phyloP scores from a whole-genome alignment of 2,888 invertebrate species.

The Drosophila helvetica region DNA sequence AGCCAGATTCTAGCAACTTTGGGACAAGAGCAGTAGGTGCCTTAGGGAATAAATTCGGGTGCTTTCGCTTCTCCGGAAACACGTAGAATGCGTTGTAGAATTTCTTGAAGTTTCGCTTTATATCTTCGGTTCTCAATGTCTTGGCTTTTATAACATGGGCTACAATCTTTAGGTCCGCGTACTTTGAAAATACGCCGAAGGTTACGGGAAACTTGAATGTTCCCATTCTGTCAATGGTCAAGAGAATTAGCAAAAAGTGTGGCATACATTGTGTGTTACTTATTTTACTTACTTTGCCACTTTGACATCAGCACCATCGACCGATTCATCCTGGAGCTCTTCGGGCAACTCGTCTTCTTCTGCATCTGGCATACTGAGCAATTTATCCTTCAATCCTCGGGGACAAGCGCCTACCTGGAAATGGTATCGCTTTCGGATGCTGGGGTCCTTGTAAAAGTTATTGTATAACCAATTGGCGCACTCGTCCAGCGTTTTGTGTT shows the following conservation, averaged over 20 bases:
- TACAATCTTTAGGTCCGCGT: too few species aligned
- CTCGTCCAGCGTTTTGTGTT: conserved; percentile 43
- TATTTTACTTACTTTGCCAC: conserved; percentile 24
- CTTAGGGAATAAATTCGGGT: conserved; percentile 3
- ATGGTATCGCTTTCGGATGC: conserved; percentile 43
- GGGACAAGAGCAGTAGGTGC: background rate
- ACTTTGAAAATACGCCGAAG: conserved; percentile 32
- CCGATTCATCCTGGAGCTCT: background rate
- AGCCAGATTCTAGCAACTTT: conserved; percentile 19
- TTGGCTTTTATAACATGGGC: too few species aligned
- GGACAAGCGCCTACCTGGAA: conserved; percentile 43
- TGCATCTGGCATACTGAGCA: conserved; percentile 21
- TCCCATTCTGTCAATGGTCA: conserved; percentile 27
- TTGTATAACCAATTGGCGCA: conserved; percentile 61
- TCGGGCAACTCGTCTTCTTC: background rate
- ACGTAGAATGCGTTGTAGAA: conserved; percentile 49
- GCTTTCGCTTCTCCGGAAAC: conserved; percentile 20
- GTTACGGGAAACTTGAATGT: conserved; percentile 53
- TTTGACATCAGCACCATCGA: background rate
- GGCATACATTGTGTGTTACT: background rate
- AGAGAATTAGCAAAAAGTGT: too few species aligned
- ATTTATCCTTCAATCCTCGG: conserved; percentile 12
- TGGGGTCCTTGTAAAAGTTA: conserved; percentile 44
- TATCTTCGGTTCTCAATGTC: too few species aligned
- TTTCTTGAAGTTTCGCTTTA: conserved; percentile 24